phyloP scores from a whole-genome alignment of 2,113 vertebrate species.

The Ophthalmolycus amberensis region DNA sequence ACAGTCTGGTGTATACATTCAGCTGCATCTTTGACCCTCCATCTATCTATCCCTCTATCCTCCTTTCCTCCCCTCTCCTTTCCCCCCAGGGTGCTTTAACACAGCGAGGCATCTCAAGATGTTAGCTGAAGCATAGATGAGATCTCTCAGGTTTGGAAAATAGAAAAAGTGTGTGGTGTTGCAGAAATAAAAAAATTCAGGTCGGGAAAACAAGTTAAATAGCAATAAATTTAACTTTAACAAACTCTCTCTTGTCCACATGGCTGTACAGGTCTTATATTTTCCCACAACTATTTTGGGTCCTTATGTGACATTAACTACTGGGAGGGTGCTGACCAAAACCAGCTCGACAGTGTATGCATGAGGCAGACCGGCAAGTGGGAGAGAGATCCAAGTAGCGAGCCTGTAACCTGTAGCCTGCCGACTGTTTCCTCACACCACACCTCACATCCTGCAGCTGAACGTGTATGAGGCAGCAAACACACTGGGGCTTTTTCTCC shows the following conservation, averaged over 20 bases:
- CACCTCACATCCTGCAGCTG: constrained; percentile 73
- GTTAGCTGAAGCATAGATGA: constrained; percentile 76
- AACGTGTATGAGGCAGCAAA: constrained; percentile 44
- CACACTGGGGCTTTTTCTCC: constrained; percentile 70
- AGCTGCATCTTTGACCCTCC: constrained; percentile 74
- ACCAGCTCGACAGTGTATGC: constrained; percentile 67
- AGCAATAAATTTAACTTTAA: constrained; percentile 64
- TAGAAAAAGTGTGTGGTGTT: constrained; percentile 2
- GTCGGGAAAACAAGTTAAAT: constrained; percentile 27
- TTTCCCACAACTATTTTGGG: constrained; percentile 61
- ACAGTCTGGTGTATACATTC: constrained; percentile 82
- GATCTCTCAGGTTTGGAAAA: constrained; percentile 61
- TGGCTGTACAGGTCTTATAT: constrained; percentile 45
- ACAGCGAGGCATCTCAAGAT: constrained; percentile 65
- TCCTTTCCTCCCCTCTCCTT: constrained; percentile 40
- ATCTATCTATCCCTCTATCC: constrained; percentile 58
- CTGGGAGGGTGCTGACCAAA: constrained; percentile 64
- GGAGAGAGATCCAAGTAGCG: constrained; percentile 59
- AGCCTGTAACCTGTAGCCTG: constrained; percentile 67
- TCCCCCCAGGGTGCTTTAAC: constrained; percentile 72
- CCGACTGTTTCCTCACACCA: constrained; percentile 66
- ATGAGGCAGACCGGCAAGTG: constrained; percentile 34
- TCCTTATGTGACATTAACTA: constrained; percentile 68
- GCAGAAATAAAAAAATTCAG: constrained; percentile 9
- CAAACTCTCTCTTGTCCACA: constrained; percentile 62